A percentile compares a stretch with the other conserved stretches of the same genome.
Evolutionary conservation across 2,888 invertebrate genomes (phyloP).

Genomic region (Chymomyza caudatula): DNA sequence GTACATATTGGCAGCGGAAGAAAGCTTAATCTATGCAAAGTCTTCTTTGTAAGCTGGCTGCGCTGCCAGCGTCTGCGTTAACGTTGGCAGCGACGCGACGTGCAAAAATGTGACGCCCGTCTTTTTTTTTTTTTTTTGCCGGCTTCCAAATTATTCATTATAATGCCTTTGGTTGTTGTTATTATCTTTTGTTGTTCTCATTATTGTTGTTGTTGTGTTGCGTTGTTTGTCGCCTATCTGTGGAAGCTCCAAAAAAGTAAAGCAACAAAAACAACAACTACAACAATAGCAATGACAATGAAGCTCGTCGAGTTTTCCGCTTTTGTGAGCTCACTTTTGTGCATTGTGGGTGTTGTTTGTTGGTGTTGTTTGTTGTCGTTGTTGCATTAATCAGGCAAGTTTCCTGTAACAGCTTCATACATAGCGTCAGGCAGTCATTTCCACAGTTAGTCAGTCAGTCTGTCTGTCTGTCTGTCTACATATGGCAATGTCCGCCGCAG

Average conservation of each 20-base stretch:
- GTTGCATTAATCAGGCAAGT: conserved; percentile 27
- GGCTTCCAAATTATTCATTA: conserved; percentile 56
- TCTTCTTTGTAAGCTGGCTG: not conserved
- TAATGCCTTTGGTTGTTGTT: conserved; percentile 1
- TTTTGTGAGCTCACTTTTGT: conserved; percentile 25
- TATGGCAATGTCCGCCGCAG: conserved; percentile 13
- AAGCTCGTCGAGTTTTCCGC: not conserved
- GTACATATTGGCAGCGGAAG: not conserved
- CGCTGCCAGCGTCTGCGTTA: not conserved
- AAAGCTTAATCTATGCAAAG: not conserved
- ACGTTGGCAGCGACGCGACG: conserved; percentile 31
- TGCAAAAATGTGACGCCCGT: conserved; percentile 54
- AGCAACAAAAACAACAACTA: not conserved
- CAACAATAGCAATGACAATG: not conserved
- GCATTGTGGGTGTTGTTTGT: conserved; percentile 23
- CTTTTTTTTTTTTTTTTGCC: not conserved
- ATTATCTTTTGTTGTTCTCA: not conserved
- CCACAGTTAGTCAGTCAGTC: not conserved
- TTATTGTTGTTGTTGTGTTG: not conserved
- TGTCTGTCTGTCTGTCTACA: not conserved
- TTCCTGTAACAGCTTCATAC: not conserved
- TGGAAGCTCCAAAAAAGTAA: conserved; percentile 5
- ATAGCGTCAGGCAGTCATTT: not conserved
- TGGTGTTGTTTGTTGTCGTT: conserved; percentile 2
- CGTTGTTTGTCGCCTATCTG: not conserved